These are phyloP conservation scores for Acanthornis magna DNA, from an alignment of 2,797 vertebrate species.

Conservation along the genomic window DNA sequence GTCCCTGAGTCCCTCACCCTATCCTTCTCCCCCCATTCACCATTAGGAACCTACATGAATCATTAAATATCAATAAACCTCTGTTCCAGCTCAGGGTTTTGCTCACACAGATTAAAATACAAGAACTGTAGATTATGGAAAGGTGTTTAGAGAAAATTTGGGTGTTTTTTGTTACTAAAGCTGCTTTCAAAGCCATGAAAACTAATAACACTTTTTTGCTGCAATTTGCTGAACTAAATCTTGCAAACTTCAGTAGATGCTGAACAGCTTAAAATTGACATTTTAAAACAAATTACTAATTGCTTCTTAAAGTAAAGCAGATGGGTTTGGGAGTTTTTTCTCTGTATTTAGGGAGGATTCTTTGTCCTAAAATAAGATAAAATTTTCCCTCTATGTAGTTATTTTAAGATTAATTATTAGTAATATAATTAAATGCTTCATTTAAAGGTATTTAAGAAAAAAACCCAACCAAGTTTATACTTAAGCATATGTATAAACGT, in stretches of 20 bases:
- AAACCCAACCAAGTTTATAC: accelerated
- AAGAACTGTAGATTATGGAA: neutral
- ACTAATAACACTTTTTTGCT: neutral
- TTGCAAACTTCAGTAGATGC: neutral
- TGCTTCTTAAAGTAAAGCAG: neutral
- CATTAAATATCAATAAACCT: neutral
- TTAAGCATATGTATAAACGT: neutral
- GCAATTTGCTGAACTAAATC: neutral
- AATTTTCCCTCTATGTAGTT: neutral
- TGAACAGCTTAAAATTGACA: neutral
- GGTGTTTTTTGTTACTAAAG: neutral
- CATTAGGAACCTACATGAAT: neutral
- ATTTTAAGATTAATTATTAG: neutral
- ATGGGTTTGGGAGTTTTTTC: neutral
- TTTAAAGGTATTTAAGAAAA: neutral
- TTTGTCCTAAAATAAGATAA: neutral
- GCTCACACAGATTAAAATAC: neutral
- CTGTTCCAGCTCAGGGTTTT: neutral
- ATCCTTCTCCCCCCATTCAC: neutral
- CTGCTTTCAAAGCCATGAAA: neutral
- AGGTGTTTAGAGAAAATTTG: neutral
- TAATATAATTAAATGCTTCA: neutral
- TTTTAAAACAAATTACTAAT: neutral
- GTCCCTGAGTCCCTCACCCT: neutral
- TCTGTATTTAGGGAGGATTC: neutral